These are phyloP conservation scores for Lepidocyrtinus sp. DNA, from an alignment of 2,888 invertebrate genomes.

Conservation along the genomic window DNA sequence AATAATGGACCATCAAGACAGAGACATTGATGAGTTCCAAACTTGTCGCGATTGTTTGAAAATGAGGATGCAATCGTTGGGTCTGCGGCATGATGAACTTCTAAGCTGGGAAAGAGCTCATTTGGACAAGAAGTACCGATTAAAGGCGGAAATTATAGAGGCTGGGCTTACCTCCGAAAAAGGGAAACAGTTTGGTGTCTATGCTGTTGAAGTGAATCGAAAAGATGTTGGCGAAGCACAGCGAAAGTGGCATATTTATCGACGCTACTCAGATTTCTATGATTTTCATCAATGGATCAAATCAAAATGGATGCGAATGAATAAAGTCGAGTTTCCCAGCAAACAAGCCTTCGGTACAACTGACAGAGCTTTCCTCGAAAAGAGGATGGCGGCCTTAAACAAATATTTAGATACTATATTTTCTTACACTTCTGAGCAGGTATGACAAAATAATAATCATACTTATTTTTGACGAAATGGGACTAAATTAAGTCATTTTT, in stretches of 20 bases:
- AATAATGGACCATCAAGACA: slow-evolving; percentile 73
- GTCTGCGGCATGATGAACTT: slow-evolving; percentile 60
- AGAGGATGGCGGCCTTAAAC: slow-evolving; percentile 81
- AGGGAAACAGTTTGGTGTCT: slow-evolving; percentile 89
- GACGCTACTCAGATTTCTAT: slow-evolving; percentile 95
- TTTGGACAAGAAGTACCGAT: slow-evolving; percentile 61
- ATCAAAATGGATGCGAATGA: slow-evolving; percentile 71
- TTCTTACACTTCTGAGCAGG: slow-evolving; percentile 73
- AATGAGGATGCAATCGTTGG: slow-evolving; percentile 55
- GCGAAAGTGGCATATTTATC: slow-evolving; percentile 91
- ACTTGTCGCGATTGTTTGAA: slow-evolving; percentile 68
- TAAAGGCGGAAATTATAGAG: slow-evolving; percentile 67
- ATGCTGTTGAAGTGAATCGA: slow-evolving; percentile 86
- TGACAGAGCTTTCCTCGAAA: slow-evolving; percentile 87
- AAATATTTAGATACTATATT: slow-evolving; percentile 84
- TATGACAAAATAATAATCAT: not conserved
- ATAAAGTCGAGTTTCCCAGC: slow-evolving; percentile 77
- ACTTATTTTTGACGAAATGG: not conserved
- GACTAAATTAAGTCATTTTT: not conserved
- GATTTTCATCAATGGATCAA: slow-evolving; percentile 88
- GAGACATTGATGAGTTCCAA: slow-evolving; percentile 68
- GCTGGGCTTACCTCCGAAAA: slow-evolving; percentile 85
- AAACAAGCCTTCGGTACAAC: slow-evolving; percentile 96
- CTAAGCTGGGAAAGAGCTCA: slow-evolving; percentile 62
- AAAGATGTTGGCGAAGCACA: slow-evolving; percentile 75